Evolutionary conservation across 2,113 vertebrate genomes (phyloP), one percentile per base, ranked within the genome.

Genomic region (Boulengeromyrus knoepffleri): DNA sequence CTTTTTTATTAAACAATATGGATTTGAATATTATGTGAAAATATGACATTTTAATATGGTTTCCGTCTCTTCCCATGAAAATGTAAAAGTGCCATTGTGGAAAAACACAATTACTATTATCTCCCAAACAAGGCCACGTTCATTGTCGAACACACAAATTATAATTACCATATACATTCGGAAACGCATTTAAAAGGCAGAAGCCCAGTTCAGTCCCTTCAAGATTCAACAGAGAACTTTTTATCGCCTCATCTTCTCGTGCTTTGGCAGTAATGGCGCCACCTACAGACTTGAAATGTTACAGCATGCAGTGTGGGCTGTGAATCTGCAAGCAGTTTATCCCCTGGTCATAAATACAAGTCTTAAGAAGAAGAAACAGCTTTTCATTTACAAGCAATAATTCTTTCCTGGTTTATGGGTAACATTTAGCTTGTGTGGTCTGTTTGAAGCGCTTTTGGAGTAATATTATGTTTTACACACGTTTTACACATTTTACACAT

Each of bases 11-110:
- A 50, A 86, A 50, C 24, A 27, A 86, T 86, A 49, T 50, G 13
- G 21, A 86, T 86, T 86, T 47, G 84, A 86, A 86, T 50, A 86
- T 86, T 50, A 31, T 50, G 45, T 86, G 84, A 86, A 86, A 47
- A 86, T 49, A 85, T 46, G 42, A 46, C 83, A 85, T 85, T 85
- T 85, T 36, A 74, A 36, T 74, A 19, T 42, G 74, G 36, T 19
- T 86, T 86, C 50, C 8, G 10, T 47, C 21, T 27, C 21, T 50
- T 85, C 84, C 45, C 24, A 49, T 50, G 84, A 27, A 86, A 50
- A 50, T 49, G 84, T 49, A 27, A 27, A 50, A 50, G 24, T n/a
- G 19, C 47, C 47, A 49, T 47, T 86, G 47, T 47, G 24, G 45
- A n/a, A 85, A 21, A 86, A 27, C 47, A 86, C 84, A 86, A 49